Evolutionary conservation across 2,113 vertebrate genomes (phyloP), one percentile per base, ranked within the genome.

Genomic region (Trichechus manatus): DNA sequence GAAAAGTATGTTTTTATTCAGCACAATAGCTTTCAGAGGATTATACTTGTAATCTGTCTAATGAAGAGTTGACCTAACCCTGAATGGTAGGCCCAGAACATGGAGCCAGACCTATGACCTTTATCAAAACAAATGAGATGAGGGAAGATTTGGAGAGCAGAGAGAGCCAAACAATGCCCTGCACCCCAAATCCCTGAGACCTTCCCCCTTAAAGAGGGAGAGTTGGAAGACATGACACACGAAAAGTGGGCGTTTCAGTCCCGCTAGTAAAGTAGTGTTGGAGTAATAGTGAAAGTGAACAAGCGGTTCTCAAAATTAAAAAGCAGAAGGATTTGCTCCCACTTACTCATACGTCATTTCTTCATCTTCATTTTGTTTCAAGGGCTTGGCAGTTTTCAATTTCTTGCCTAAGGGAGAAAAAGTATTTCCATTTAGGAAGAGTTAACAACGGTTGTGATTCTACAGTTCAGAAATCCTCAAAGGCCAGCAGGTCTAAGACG

Each of bases 321-420:
- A 78, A 53, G 36, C 47, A 31, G 27, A 50, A 64, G 50, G 53
- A 19, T 64, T 64, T 27, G 44, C 27, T 9, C 5, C 27, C 8
- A 97, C 97, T 98, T 97, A 98, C 97, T 95, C 97, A n/a, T 98
- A 98, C 92, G 84, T 97, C 25, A n/a, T 96, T 91, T 98, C 97
- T 85, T 95, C 96, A 25, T 93, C 70, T 81, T 22, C 80, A 3
- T 53, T 84, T 42, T 78, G 70, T 56, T 84, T 93, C 72, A 72
- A 63, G 61, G 87, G 2, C n/a, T 87, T 96, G 72, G 80, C 10
- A 25, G 96, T 50, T 77, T 95, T 4, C 64, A 70, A 82, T 66
- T 85, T 97, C 53, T 94, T 96, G 50, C 84, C 97, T 98, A 78
- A 72, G 33, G 15, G 47, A 23, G 19, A 61, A 17, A 93, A 94